phyloP scores from a whole-genome alignment of 2,888 invertebrate genomes.

The Lasioglossum morio region DNA sequence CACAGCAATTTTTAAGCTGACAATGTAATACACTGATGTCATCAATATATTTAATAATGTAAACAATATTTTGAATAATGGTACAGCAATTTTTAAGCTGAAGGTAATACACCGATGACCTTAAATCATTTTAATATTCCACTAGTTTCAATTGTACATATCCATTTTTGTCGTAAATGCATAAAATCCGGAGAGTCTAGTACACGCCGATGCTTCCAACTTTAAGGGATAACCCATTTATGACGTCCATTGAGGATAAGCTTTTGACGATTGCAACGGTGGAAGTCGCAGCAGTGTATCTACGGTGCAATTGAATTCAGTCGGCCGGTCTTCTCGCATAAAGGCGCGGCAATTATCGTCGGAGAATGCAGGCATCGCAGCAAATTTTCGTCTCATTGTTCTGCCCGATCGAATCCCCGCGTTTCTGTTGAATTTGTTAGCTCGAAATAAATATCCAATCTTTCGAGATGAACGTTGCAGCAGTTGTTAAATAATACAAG shows the following conservation, averaged over 20 bases:
- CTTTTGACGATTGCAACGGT: constrained; percentile 19
- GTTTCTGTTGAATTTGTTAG: background rate
- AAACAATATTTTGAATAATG: too few species aligned
- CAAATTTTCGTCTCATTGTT: background rate
- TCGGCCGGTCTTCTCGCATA: background rate
- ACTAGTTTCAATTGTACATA: too few species aligned
- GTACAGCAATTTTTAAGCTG: too few species aligned
- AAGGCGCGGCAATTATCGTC: constrained; percentile 32
- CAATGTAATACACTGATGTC: too few species aligned
- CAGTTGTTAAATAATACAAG: background rate
- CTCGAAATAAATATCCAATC: background rate
- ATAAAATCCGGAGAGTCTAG: too few species aligned
- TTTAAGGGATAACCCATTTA: constrained; percentile 22
- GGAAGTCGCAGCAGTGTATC: constrained; percentile 13
- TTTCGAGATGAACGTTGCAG: background rate
- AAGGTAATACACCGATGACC: too few species aligned
- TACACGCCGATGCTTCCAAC: too few species aligned
- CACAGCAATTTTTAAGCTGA: too few species aligned
- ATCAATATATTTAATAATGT: too few species aligned
- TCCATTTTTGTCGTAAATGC: too few species aligned
- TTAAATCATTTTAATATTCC: too few species aligned
- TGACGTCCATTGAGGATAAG: constrained; percentile 30
- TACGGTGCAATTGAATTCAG: constrained; percentile 36
- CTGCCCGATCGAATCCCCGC: background rate
- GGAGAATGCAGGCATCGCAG: constrained; percentile 8